Evolutionary conservation across 2,888 invertebrate species (phyloP).

Genomic region (Azorinus chamasolen): DNA sequence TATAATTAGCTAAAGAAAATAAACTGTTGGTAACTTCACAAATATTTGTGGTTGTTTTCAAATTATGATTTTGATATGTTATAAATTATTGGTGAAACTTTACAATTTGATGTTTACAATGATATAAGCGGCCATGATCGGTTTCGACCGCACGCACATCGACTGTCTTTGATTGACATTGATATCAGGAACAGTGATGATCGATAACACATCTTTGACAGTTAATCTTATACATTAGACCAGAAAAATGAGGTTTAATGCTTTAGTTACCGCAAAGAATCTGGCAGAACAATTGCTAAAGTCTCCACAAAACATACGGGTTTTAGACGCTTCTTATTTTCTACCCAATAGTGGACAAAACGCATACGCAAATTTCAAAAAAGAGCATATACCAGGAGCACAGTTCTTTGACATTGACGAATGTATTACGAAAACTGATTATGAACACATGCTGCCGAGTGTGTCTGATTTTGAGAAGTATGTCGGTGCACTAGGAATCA

Average conservation of each 20-base stretch:
- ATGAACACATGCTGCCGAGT: conserved; percentile 80
- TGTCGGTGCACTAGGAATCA: conserved; percentile 80
- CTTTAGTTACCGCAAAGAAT: conserved; percentile 61
- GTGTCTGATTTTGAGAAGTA: conserved; percentile 77
- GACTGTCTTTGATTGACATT: neutral
- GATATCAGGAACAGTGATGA: neutral
- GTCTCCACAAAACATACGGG: conserved; percentile 67
- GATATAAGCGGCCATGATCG: too few relatives aligned
- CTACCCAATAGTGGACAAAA: conserved; percentile 76
- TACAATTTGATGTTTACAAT: too few relatives aligned
- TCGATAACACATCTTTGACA: neutral
- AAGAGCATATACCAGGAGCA: conserved; percentile 82
- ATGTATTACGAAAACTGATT: conserved; percentile 76
- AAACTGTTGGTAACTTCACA: too few relatives aligned
- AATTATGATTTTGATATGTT: too few relatives aligned
- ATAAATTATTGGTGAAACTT: too few relatives aligned
- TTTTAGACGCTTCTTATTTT: conserved; percentile 83
- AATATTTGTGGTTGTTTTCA: too few relatives aligned
- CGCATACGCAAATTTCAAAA: conserved; percentile 72
- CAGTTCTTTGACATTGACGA: conserved; percentile 83
- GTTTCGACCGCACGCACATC: too few relatives aligned
- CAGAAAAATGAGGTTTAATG: conserved; percentile 35
- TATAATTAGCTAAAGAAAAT: too few relatives aligned
- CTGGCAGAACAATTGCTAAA: conserved; percentile 56
- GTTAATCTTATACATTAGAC: neutral